phyloP scores from a whole-genome alignment of 2,113 vertebrate genomes.

The Gallinago media region DNA sequence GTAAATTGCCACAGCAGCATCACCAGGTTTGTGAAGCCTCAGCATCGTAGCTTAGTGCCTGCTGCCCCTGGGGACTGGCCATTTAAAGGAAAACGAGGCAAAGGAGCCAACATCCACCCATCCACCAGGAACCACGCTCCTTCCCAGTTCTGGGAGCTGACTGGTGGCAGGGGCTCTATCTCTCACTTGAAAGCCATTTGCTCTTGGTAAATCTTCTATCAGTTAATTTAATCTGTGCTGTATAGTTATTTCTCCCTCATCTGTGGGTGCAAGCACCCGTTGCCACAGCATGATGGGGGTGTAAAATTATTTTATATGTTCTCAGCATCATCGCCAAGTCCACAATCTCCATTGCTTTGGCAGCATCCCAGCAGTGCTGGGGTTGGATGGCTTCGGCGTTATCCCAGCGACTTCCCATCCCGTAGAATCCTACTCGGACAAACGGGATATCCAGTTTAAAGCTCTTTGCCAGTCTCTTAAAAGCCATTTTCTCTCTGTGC shows the following conservation, averaged over 20 bases:
- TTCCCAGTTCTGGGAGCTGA: neutral
- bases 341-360: constrained; percentile 74
- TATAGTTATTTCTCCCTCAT: neutral
- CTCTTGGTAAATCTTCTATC: neutral
- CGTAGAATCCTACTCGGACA: constrained; percentile 43
- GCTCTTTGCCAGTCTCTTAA: constrained; percentile 1
- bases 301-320: constrained; percentile 34
- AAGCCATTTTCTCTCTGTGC: constrained; percentile 43
- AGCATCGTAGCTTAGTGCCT: accelerated
- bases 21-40: neutral
- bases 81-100: neutral
- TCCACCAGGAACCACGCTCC: neutral
- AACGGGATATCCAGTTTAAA: constrained; percentile 67
- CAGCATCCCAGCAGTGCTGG: constrained; percentile 63
- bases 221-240: neutral
- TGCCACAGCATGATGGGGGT: neutral
- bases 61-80: neutral
- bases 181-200: neutral
- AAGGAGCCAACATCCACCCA: neutral
- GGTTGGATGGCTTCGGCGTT: constrained; percentile 63
- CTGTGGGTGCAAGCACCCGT: neutral
- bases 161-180: neutral
- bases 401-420: constrained; percentile 56
- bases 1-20: accelerated
- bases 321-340: constrained; percentile 47